Conservation (phyloP, 2,113 vertebrate genomes). For the Arizona elegans region DNA sequence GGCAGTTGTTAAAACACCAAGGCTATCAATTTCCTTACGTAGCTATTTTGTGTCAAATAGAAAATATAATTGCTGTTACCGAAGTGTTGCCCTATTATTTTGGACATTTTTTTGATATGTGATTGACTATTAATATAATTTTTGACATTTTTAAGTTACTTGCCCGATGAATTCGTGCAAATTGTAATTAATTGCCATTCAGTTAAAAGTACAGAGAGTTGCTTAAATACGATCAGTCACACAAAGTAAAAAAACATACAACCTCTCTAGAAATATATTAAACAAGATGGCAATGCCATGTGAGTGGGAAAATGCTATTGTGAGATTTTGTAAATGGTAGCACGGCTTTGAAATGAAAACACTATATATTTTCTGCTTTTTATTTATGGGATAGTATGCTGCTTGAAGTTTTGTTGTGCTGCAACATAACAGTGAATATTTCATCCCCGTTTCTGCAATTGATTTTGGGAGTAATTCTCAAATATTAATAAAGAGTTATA, state of each 20-base stretch:
- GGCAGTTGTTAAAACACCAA: not conserved
- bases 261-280: not conserved
- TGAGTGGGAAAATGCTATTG: not conserved
- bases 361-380: constrained; percentile 10
- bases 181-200: constrained; percentile 29
- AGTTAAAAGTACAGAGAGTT: not conserved
- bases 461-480: constrained; percentile 17
- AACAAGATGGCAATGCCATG: not conserved
- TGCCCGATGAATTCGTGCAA: constrained; percentile 5
- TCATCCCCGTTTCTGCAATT: constrained; percentile 5
- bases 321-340: constrained; percentile 3
- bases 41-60: not conserved
- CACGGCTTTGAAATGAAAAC: constrained; percentile 7
- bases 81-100: not conserved
- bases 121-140: not conserved
- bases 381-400: not conserved
- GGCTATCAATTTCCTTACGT: not conserved
- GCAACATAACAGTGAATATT: constrained; percentile 11
- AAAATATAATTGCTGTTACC: not conserved
- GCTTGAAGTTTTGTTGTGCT: not conserved
- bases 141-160: not conserved
- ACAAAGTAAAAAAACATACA: not conserved
- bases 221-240: not conserved
- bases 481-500: constrained; percentile 19
- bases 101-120: not conserved